These are phyloP conservation scores for Ostrea edulis DNA, from an alignment of 1,140 invertebrate genomes.

Conservation along the genomic window DNA sequence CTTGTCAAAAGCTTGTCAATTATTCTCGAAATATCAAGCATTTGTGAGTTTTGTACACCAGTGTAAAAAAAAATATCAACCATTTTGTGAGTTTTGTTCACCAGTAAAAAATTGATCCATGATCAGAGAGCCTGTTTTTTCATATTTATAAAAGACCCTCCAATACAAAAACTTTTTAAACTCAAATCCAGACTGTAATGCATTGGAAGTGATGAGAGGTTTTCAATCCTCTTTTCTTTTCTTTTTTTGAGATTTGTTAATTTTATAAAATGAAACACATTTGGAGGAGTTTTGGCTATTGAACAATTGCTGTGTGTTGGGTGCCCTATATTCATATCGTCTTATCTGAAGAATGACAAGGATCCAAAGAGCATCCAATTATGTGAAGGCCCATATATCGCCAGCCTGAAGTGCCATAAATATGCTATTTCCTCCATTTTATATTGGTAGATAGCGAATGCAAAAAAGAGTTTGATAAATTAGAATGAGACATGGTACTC, in stretches of 20 bases:
- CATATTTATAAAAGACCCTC: too few relatives aligned
- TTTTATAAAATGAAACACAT: neutral
- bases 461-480: constrained; percentile 14
- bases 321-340: neutral
- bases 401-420: constrained; percentile 8
- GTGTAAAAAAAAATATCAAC: too few relatives aligned
- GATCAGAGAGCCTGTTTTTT: too few relatives aligned
- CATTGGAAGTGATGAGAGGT: neutral
- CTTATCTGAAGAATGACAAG: constrained; percentile 23
- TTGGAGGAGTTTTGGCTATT: neutral
- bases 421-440: neutral
- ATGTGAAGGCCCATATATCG: constrained; percentile 11
- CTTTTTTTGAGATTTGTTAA: neutral
- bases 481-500: neutral
- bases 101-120: too few relatives aligned
- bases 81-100: too few relatives aligned
- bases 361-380: neutral
- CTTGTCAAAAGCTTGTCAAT: too few relatives aligned
- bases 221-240: neutral
- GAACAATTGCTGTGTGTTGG: neutral
- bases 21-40: too few relatives aligned
- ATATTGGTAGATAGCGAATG: neutral
- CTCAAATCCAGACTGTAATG: neutral
- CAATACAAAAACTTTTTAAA: too few relatives aligned
- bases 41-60: too few relatives aligned